Percentiles rank a stretch among this genome's conserved stretches.
Evolutionary conservation across 2,888 invertebrate species (phyloP).

Genomic region (Syrista parreyssii): DNA sequence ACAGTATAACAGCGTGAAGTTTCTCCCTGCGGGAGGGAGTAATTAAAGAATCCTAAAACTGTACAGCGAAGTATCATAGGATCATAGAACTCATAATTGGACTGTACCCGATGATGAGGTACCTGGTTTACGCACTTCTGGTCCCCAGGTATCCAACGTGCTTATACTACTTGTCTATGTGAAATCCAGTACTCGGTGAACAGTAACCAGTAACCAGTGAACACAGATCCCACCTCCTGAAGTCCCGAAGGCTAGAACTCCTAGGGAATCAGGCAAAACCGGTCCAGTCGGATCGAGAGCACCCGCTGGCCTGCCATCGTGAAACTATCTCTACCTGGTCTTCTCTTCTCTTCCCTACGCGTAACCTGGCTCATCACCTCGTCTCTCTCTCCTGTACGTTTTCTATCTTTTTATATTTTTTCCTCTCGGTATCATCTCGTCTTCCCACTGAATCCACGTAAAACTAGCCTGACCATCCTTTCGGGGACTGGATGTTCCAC

Average conservation of each 20-base stretch:
- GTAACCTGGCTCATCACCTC: constrained; percentile 6
- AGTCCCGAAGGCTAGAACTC: constrained; percentile 60
- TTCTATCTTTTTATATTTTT: background rate
- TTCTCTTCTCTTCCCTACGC: constrained; percentile 21
- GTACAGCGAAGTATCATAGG: background rate
- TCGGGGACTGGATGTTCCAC: background rate
- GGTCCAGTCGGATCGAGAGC: constrained; percentile 62
- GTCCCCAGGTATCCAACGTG: background rate
- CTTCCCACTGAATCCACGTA: constrained; percentile 7
- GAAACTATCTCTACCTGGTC: constrained; percentile 13
- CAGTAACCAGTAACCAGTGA: constrained; percentile 29
- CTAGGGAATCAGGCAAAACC: constrained; percentile 64
- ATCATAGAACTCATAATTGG: background rate
- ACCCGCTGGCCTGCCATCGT: constrained; percentile 33
- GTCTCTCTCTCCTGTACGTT: constrained; percentile 15
- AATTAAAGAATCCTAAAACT: background rate
- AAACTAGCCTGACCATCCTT: constrained; percentile 14
- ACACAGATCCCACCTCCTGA: constrained; percentile 29
- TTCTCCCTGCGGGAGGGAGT: constrained; percentile 38
- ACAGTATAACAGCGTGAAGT: constrained; percentile 44
- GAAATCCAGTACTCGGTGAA: constrained; percentile 27
- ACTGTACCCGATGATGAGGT: background rate
- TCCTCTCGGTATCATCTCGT: constrained; percentile 18
- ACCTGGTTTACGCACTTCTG: background rate
- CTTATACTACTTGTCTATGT: background rate